Percentiles rank a stretch among this genome's conserved stretches.
Conservation (phyloP, 2,113 vertebrate species). For the Erpornis zantholeuca region DNA sequence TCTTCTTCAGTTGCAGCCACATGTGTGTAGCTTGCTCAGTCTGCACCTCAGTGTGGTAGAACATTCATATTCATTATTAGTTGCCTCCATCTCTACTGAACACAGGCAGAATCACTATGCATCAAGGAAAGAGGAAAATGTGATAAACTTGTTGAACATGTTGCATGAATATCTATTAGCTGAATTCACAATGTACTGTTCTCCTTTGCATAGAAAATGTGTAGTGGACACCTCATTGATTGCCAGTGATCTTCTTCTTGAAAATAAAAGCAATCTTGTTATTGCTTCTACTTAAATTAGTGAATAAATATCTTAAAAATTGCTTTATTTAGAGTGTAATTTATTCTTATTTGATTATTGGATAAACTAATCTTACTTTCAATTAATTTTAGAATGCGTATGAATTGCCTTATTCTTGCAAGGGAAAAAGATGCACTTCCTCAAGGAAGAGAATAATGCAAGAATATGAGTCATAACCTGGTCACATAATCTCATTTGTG, state of each 20-base stretch:
- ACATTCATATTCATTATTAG: not conserved
- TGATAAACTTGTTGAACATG: not conserved
- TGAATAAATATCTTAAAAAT: not conserved
- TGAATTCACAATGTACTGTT: not conserved
- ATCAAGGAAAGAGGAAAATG: not conserved
- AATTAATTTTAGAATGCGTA: not conserved
- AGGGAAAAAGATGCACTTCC: not conserved
- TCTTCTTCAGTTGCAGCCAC: not conserved
- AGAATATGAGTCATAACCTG: not conserved
- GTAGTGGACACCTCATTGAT: not conserved
- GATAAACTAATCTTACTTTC: not conserved
- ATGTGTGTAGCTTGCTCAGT: not conserved
- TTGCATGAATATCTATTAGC: not conserved
- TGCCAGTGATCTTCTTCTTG: not conserved
- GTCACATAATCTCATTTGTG: not conserved
- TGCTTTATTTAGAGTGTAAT: not conserved
- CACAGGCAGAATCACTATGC: not conserved
- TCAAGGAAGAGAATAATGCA: not conserved
- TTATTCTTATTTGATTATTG: not conserved
- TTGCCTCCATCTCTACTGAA: not conserved
- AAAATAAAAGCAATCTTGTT: not conserved
- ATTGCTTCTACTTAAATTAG: not conserved
- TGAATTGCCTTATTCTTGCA: not conserved
- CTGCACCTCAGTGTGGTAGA: not conserved
- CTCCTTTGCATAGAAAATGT: not conserved